These are phyloP conservation scores for Spodoptera frugiperda DNA, from an alignment of 1,140 invertebrate genomes.

Conservation along the genomic window DNA sequence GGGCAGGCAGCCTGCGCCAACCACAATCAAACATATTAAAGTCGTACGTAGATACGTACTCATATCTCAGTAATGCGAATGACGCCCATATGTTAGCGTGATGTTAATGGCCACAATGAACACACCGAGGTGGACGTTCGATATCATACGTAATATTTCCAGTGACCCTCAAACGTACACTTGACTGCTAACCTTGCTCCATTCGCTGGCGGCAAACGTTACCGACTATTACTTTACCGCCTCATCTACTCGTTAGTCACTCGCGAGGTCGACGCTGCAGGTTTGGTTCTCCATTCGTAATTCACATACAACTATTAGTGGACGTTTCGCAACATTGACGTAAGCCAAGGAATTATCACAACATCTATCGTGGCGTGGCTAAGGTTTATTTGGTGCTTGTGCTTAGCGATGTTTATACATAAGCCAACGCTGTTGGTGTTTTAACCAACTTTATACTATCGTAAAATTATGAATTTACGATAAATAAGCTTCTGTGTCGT, in stretches of 20 bases:
- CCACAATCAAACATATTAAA: constrained; percentile 26
- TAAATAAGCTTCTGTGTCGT: constrained; percentile 43
- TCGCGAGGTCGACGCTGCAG: constrained; percentile 63
- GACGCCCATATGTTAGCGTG: constrained; percentile 4
- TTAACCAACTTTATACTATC: constrained; percentile 34
- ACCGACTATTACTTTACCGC: constrained; percentile 55
- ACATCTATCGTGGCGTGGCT: constrained; percentile 10
- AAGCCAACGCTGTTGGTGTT: constrained; percentile 3
- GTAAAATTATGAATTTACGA: constrained; percentile 49
- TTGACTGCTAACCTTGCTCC: constrained; percentile 63
- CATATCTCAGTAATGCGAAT: constrained; percentile 9
- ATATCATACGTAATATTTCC: constrained; percentile 51
- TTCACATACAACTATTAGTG: constrained; percentile 52
- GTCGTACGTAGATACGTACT: constrained; percentile 11
- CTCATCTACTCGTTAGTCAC: constrained; percentile 66
- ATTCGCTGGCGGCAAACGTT: constrained; percentile 57
- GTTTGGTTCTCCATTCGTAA: constrained; percentile 67
- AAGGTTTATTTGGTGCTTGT: constrained; percentile 46
- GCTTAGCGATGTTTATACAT: constrained; percentile 26
- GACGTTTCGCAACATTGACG: constrained; percentile 33
- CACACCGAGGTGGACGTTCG: constrained; percentile 10
- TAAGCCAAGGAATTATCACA: constrained; percentile 1
- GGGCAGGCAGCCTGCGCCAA: constrained; percentile 8
- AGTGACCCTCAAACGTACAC: constrained; percentile 57
- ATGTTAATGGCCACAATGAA: constrained; percentile 21